These are phyloP conservation scores for Hippocampus kuda DNA, from an alignment of 2,797 vertebrate genomes.

Conservation along the genomic window DNA sequence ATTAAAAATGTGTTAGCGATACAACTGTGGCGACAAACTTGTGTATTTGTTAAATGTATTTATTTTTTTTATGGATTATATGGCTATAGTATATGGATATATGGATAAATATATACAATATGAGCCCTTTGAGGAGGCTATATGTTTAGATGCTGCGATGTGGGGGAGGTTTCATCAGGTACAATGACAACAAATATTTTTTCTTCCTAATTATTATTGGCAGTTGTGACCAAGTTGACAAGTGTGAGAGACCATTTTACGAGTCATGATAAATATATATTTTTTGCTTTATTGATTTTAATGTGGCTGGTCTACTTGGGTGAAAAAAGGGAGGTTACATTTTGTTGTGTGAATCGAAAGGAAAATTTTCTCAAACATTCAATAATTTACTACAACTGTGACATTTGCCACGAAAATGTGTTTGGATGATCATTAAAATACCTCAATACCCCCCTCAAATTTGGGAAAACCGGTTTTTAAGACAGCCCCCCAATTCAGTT, in stretches of 20 bases:
- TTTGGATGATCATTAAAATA: slow-evolving; percentile 1
- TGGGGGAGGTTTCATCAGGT: slow-evolving; percentile 42
- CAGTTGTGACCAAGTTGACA: slow-evolving; percentile 66
- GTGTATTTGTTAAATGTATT: slow-evolving; percentile 72
- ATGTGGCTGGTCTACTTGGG: slow-evolving; percentile 63
- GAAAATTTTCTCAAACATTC: background rate
- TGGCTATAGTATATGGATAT: slow-evolving; percentile 38
- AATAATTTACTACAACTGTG: background rate
- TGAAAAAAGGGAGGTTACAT: slow-evolving; percentile 46
- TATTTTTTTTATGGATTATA: slow-evolving; percentile 72
- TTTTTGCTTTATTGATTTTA: slow-evolving; percentile 33
- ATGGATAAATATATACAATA: slow-evolving; percentile 48
- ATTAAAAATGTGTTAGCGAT: slow-evolving; percentile 39
- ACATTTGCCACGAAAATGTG: background rate
- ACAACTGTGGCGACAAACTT: slow-evolving; percentile 50
- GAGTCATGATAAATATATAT: slow-evolving; percentile 35
- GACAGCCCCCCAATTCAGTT: background rate
- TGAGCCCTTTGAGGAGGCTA: slow-evolving; percentile 52
- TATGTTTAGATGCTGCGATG: slow-evolving; percentile 39
- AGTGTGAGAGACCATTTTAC: slow-evolving; percentile 57
- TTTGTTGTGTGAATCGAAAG: slow-evolving; percentile 8
- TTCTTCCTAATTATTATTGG: slow-evolving; percentile 32
- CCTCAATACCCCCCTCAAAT: background rate
- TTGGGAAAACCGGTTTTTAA: background rate
- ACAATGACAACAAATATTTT: slow-evolving; percentile 42